Conservation (phyloP, 2,888 invertebrate genomes). For the Conchocele bisecta region DNA sequence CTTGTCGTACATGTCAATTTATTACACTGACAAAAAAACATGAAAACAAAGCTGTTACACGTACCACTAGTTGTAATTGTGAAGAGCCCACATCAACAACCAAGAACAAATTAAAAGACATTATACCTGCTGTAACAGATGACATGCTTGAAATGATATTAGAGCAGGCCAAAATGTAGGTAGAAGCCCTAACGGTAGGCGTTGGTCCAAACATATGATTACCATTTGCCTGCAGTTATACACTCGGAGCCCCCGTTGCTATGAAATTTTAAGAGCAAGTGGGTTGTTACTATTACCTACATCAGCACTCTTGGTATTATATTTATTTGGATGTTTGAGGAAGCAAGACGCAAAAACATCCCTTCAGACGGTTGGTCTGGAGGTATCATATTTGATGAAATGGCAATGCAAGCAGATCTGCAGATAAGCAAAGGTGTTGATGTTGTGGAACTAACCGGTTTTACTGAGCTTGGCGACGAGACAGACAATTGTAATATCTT, state of each 20-base stretch:
- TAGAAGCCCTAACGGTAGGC: constrained; percentile 19
- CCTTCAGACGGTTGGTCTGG: constrained; percentile 15
- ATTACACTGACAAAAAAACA: constrained; percentile 19
- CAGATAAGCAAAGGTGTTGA: constrained; percentile 36
- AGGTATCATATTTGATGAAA: constrained; percentile 40
- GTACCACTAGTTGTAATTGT: not conserved
- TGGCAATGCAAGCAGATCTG: constrained; percentile 33
- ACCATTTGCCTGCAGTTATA: constrained; percentile 36
- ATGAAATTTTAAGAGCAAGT: constrained; percentile 18
- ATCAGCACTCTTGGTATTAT: constrained; percentile 15
- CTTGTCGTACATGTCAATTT: constrained; percentile 26
- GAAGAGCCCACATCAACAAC: constrained; percentile 1
- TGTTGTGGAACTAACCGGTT: constrained; percentile 32
- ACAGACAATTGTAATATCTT: constrained; percentile 8
- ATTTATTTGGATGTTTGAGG: constrained; percentile 17
- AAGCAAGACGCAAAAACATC: constrained; percentile 4
- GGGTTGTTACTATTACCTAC: constrained; percentile 27
- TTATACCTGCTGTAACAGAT: constrained; percentile 27
- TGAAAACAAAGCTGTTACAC: not conserved
- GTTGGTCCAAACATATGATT: constrained; percentile 30
- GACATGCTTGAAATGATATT: constrained; percentile 39
- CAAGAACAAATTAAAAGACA: constrained; percentile 19
- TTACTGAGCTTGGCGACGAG: constrained; percentile 17
- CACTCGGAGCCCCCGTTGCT: constrained; percentile 30
- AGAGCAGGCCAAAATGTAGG: constrained; percentile 29